These are phyloP conservation scores for Tragelaphus scriptus DNA, from an alignment of 2,113 vertebrate species.

Conservation along the genomic window DNA sequence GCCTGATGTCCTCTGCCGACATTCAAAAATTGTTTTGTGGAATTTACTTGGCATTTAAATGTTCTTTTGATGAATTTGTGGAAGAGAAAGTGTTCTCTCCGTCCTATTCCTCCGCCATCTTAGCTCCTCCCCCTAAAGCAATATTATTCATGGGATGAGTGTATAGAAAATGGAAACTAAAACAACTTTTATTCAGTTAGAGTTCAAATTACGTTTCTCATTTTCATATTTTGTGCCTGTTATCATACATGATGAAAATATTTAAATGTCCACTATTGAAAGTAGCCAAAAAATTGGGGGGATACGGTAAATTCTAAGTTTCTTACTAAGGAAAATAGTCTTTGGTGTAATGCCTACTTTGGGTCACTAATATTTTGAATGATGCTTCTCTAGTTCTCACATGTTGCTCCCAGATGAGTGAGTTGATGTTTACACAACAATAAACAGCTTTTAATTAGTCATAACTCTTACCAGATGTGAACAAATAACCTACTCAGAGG, in stretches of 20 bases:
- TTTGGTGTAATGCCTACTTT: background rate
- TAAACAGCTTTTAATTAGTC: slow-evolving; percentile 48
- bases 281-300: background rate
- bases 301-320: background rate
- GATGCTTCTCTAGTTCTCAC: background rate
- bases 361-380: slow-evolving; percentile 9
- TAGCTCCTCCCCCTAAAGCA: background rate
- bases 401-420: background rate
- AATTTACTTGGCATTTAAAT: too few species aligned
- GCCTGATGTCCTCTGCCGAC: too few species aligned
- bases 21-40: too few species aligned
- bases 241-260: background rate
- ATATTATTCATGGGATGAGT: background rate
- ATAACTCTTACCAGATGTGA: slow-evolving; percentile 45
- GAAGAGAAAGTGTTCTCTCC: too few species aligned
- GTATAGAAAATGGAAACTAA: background rate
- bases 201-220: background rate
- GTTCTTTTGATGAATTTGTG: too few species aligned
- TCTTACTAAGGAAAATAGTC: background rate
- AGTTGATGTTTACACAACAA: background rate
- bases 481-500: background rate
- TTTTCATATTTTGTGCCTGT: background rate
- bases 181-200: background rate
- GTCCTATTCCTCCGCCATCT: too few species aligned
- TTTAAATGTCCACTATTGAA: background rate